Evolutionary conservation across 2,888 invertebrate genomes (phyloP), one percentile per base, ranked within the genome.

Genomic region (Uloborus plumipes): DNA sequence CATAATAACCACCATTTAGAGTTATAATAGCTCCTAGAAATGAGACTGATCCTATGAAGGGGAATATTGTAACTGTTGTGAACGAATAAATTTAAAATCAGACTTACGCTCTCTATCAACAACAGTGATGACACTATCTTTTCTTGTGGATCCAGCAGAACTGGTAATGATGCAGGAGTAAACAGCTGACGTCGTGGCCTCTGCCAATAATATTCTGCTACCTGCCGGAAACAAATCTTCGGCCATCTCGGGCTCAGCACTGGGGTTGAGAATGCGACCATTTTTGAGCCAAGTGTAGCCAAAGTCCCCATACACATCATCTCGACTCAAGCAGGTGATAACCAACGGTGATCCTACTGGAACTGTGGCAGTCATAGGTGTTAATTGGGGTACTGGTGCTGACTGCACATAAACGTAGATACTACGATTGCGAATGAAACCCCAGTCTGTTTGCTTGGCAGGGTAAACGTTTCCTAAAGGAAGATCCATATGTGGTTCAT

Each of bases 251-350:
- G 69, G 66, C n/a, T 91, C 91, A 2, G 66, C 66, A 7, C 71
- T 65, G 16, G 85, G 84, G 69, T 75, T 84, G 26, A 95, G 91
- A 16, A 95, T 90, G 14, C 92, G 92, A 77, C 93, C 92, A 87
- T 95, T 94, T 86, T 94, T 93, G 0, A 94, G 93, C 95, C 95
- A 95, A 87, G 94, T 94, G 88, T 94, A 95, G 6, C 94, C 95
- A 74, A 94, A 91, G 86, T 74, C 62, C 14, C 73, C 67, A 26
- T 75, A 64, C 15, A 73, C 59, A 49, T 85, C 84, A n/a, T 85
- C 84, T 9, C 80, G 20, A 3, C 83, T 84, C 9, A 86, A 76
- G 67, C 86, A 86, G 20, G 79, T 82, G 39, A 86, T 79, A 16
- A 84, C 76, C 16, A 85, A 58, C 13, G 69, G 47, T 2, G 74